phyloP scores from a whole-genome alignment of 2,113 vertebrate species.

The Peromyscus californicus region DNA sequence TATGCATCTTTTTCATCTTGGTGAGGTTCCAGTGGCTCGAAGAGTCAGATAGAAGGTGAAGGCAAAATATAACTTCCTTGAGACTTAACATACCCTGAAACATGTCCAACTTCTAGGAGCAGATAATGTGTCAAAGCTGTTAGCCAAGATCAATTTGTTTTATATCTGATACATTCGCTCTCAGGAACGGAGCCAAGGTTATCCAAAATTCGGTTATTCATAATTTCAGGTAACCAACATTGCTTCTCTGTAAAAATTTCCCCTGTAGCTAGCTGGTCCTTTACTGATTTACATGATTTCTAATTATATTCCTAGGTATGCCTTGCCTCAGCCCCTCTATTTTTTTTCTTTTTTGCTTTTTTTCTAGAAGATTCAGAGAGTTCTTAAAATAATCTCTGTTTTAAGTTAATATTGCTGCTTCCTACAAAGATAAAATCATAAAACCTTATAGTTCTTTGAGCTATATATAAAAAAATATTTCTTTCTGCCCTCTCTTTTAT shows the following conservation, averaged over 20 bases:
- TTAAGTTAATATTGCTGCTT: slow-evolving; percentile 20
- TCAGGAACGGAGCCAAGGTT: slow-evolving; percentile 67
- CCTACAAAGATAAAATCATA: slow-evolving; percentile 16
- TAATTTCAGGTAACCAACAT: slow-evolving; percentile 53
- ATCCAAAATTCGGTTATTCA: slow-evolving; percentile 61
- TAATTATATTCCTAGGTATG: not conserved
- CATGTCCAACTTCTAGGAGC: slow-evolving; percentile 40
- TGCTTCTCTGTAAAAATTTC: slow-evolving; percentile 48
- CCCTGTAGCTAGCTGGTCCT: not conserved
- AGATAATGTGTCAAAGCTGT: slow-evolving; percentile 69
- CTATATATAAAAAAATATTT: not conserved
- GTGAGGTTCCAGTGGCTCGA: slow-evolving; percentile 83
- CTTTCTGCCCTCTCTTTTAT: not conserved
- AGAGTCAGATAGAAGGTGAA: slow-evolving; percentile 80
- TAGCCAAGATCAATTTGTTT: slow-evolving; percentile 75
- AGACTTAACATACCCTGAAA: slow-evolving; percentile 37
- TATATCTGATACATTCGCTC: slow-evolving; percentile 64
- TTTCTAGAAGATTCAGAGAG: slow-evolving; percentile 46
- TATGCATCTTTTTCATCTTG: slow-evolving; percentile 89
- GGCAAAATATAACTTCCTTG: slow-evolving; percentile 72
- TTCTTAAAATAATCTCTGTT: not conserved
- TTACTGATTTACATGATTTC: not conserved
- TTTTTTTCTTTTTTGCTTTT: not conserved
- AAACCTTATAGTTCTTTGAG: slow-evolving; percentile 56
- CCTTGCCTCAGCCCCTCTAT: not conserved